Evolutionary conservation across 2,113 vertebrate genomes (phyloP).

Genomic region (Montifringilla adamsi): DNA sequence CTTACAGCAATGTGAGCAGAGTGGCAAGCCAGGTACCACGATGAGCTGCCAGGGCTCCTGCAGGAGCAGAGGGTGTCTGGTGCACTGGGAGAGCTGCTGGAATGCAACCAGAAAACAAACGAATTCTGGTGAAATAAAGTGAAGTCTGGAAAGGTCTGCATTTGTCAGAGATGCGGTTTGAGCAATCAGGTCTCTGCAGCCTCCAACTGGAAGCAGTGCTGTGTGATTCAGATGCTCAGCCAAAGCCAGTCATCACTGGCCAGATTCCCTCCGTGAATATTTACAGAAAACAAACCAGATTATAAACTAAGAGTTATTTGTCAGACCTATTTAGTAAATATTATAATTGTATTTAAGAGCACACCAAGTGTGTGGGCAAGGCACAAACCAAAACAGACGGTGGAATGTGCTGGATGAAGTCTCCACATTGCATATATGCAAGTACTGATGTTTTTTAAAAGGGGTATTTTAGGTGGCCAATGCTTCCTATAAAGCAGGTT

Average conservation of each 20-base stretch:
- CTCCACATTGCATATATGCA: fast-evolving
- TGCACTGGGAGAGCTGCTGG: background rate
- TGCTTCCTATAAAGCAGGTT: background rate
- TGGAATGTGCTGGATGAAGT: background rate
- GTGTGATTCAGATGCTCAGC: conserved; percentile 10
- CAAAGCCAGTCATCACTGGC: background rate
- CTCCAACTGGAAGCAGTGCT: background rate
- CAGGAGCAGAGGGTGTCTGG: background rate
- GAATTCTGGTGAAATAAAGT: background rate
- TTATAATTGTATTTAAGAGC: background rate
- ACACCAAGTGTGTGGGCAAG: background rate
- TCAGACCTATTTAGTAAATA: conserved; percentile 37
- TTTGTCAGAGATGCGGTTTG: background rate
- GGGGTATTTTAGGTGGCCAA: background rate
- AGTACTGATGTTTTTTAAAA: background rate
- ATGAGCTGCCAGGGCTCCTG: background rate
- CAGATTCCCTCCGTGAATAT: background rate
- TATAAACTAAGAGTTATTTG: conserved; percentile 2
- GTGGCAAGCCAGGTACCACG: background rate
- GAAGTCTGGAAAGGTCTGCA: background rate
- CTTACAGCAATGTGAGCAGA: fast-evolving
- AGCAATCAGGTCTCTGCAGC: background rate
- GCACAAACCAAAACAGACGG: background rate
- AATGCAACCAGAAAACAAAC: background rate
- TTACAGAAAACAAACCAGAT: conserved; percentile 30